A percentile compares a stretch with the other conserved stretches of the same genome.
phyloP scores from a whole-genome alignment of 2,888 invertebrate species.

The Erebia palarica region DNA sequence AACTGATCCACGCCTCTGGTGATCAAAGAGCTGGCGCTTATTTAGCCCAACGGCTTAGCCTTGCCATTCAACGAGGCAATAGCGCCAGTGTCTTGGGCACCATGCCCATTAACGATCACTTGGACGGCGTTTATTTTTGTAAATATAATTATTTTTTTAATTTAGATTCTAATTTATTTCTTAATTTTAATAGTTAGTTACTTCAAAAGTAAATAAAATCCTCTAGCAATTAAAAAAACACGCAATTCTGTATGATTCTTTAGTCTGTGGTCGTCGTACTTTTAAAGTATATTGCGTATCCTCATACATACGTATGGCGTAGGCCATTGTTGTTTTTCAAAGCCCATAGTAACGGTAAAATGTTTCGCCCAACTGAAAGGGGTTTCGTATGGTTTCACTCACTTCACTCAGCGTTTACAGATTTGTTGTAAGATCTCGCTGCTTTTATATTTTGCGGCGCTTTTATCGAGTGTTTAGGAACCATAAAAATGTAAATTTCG shows the following conservation, averaged over 20 bases:
- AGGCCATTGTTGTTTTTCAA: conserved; percentile 80
- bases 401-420: conserved; percentile 60
- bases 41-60: no score
- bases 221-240: no score
- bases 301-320: conserved; percentile 66
- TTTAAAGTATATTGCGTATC: conserved; percentile 76
- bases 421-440: conserved; percentile 63
- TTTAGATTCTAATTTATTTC: no score
- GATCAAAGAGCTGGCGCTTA: no score
- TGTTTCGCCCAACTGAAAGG: conserved; percentile 65
- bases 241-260: conserved; percentile 45
- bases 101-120: no score
- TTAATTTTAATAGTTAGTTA: no score
- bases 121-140: no score
- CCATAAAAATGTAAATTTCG: conserved; percentile 76
- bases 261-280: conserved; percentile 58
- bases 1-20: no score
- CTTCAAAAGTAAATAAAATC: no score
- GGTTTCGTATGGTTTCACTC: conserved; percentile 57
- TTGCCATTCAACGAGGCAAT: no score
- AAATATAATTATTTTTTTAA: no score
- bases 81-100: no score
- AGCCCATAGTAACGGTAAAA: conserved; percentile 58
- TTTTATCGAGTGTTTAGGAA: conserved; percentile 74
- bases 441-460: conserved; percentile 64